phyloP scores from a whole-genome alignment of 1,140 invertebrate genomes.

The Drosophila cardini region DNA sequence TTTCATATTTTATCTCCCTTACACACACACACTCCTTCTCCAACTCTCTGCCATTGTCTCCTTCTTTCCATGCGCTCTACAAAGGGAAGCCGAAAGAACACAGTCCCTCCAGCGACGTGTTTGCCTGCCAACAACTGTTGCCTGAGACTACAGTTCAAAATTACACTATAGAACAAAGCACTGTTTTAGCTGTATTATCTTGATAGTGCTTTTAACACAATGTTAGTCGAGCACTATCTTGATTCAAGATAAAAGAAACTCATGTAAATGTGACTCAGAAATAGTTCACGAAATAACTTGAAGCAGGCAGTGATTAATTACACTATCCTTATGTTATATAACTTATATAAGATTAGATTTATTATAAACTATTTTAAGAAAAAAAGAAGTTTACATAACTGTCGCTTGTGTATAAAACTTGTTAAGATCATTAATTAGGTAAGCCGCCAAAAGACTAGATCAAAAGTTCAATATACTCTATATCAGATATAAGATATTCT shows the following conservation, averaged over 20 bases:
- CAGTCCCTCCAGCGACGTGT: slow-evolving; percentile 57
- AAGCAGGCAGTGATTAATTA: background rate
- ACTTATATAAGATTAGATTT: background rate
- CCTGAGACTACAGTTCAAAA: slow-evolving; percentile 64
- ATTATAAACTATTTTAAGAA: background rate
- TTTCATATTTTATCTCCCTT: background rate
- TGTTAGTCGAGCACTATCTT: slow-evolving; percentile 9
- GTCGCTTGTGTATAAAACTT: background rate
- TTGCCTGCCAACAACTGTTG: slow-evolving; percentile 50
- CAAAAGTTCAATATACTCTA: background rate
- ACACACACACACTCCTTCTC: background rate
- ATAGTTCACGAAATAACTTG: background rate
- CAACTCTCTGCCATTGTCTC: slow-evolving; percentile 1
- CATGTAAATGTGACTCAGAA: background rate
- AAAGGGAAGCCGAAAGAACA: slow-evolving; percentile 74
- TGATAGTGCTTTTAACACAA: slow-evolving; percentile 1
- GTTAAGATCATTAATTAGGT: background rate
- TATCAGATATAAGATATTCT: too few species aligned
- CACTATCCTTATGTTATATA: background rate
- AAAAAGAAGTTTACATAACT: background rate
- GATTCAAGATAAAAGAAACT: background rate
- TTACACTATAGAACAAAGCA: slow-evolving; percentile 54
- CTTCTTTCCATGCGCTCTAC: slow-evolving; percentile 33
- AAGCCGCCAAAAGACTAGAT: background rate
- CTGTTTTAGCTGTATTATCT: slow-evolving; percentile 8